Conservation (phyloP, 2,113 vertebrate genomes). For the Tupaia chinensis region DNA sequence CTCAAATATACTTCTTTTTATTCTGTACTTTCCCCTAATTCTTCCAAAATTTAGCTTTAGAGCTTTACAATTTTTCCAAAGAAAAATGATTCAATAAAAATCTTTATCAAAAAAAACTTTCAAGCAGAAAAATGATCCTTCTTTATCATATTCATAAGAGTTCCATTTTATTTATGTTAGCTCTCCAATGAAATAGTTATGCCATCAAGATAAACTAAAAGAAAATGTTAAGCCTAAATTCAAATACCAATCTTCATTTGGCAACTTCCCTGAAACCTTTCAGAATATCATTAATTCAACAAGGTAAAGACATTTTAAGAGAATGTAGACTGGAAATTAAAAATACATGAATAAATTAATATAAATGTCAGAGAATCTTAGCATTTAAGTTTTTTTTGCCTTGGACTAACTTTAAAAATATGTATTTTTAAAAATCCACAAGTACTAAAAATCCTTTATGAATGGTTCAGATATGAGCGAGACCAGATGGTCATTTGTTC, state of each 20-base stretch:
- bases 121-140: slow-evolving; percentile 4
- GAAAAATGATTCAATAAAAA: slow-evolving; percentile 13
- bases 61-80: neutral
- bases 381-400: slow-evolving; percentile 6
- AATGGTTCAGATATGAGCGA: neutral
- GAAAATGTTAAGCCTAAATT: slow-evolving; percentile 46
- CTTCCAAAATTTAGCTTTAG: slow-evolving; percentile 32
- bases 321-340: slow-evolving; percentile 41
- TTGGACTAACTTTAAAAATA: slow-evolving; percentile 39
- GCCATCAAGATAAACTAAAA: slow-evolving; percentile 42
- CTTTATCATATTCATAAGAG: slow-evolving; percentile 32
- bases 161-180: neutral
- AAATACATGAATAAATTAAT: slow-evolving; percentile 51
- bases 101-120: neutral
- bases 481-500: neutral
- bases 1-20: neutral
- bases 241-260: slow-evolving; percentile 57
- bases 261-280: neutral
- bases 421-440: neutral
- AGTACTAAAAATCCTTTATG: neutral
- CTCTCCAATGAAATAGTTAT: neutral
- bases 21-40: neutral
- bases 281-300: slow-evolving; percentile 31
- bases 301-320: slow-evolving; percentile 54
- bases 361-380: slow-evolving; percentile 54